Base-by-base conservation (phyloP, 2,113 vertebrate genomes). In the Dermatemys mawii region DNA sequence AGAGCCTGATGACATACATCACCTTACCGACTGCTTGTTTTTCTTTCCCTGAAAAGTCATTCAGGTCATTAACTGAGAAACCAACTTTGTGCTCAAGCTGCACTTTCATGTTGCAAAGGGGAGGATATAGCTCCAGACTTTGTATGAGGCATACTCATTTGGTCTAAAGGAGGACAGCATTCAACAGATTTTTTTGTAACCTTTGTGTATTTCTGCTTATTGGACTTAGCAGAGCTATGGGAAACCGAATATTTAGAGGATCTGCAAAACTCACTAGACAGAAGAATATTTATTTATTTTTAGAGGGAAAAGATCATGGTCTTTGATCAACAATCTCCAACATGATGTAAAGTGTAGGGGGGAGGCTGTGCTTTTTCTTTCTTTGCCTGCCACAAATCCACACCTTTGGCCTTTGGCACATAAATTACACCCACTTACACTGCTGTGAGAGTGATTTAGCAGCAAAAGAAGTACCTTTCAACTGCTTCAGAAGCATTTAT, bases 111-210 rank as follows among this genome's bases (percentile, higher is more conserved):
- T 0, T 0, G 48, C 35, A 75, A 49, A 73, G 26, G n/a, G 54
- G 54, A 35, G 75, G 63, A 86, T 95, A 86, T n/a, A 90, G 78
- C 81, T 57, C 29, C 57, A 87, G 44, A 55, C 79, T 51, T 81
- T 60, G 35, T 1, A 24, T 4, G 9, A 49, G 8, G 86, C 55
- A 57, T 27, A 29, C 26, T 57, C 55, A 29, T 57, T 57, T 29
- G 55, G 11, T 27, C 27, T 57, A 57, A 57, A 57, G 22, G 8
- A 51, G 8, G 24, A 29, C 78, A 49, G 44, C 4, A 84, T 9
- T 48, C 51, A 76, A 75, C 1, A 6, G 32, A 78, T 55, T 75
- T 54, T 54, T 93, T 46, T 41, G 55, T 44, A 6, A 93, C 29
- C 13, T 57, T 22, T 26, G 11, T 57, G 41, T 7, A 49, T 6